Conservation (phyloP, 2,888 invertebrate species). For the Allophyes oxyacanthae region DNA sequence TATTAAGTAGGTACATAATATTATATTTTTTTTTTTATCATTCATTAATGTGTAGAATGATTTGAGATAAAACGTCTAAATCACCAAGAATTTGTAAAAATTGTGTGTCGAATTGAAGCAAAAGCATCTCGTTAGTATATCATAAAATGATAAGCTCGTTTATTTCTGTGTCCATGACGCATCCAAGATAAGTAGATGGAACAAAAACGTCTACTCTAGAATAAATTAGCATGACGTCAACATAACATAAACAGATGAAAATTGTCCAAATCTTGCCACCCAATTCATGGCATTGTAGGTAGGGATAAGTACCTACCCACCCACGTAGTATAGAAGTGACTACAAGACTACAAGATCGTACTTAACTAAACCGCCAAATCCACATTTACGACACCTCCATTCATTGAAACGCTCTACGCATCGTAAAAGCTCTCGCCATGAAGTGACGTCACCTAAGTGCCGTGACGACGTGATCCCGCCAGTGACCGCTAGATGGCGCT, state of each 20-base stretch:
- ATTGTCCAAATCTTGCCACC: slow-evolving; percentile 8
- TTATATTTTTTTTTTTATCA: too few relatives aligned
- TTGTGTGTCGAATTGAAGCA: too few relatives aligned
- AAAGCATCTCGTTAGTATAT: not conserved
- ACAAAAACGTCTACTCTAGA: not conserved
- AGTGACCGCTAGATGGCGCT: slow-evolving; percentile 80
- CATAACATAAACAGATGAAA: slow-evolving; percentile 12
- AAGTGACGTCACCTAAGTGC: slow-evolving; percentile 73
- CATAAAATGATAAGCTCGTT: not conserved
- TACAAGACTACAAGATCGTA: slow-evolving; percentile 33
- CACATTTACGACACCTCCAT: slow-evolving; percentile 79
- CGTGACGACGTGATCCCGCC: slow-evolving; percentile 69
- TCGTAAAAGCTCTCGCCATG: slow-evolving; percentile 76
- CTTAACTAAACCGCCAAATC: slow-evolving; percentile 68
- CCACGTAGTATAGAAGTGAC: slow-evolving; percentile 36
- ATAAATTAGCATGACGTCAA: slow-evolving; percentile 4
- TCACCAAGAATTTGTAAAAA: too few relatives aligned
- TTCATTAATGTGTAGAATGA: too few relatives aligned
- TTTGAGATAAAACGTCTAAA: too few relatives aligned
- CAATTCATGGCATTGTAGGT: slow-evolving; percentile 14
- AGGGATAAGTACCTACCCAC: slow-evolving; percentile 19
- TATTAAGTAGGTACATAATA: too few relatives aligned
- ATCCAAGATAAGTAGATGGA: slow-evolving; percentile 8
- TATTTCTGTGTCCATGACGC: slow-evolving; percentile 26
- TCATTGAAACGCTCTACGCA: slow-evolving; percentile 74